Evolutionary conservation across 2,797 vertebrate species (phyloP).

Genomic region (Myotis daubentonii): DNA sequence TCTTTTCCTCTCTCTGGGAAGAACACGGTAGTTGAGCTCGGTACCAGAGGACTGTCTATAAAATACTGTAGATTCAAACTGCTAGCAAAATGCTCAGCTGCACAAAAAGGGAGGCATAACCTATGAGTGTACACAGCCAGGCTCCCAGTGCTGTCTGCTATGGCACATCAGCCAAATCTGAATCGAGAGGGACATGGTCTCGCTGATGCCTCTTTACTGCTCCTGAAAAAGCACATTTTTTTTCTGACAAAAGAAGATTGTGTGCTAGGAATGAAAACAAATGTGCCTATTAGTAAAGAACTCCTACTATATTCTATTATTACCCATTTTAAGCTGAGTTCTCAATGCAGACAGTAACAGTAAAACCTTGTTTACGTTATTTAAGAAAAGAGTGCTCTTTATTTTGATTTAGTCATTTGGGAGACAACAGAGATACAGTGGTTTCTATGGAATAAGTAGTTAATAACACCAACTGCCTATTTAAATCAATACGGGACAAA

Average conservation of each 20-base stretch:
- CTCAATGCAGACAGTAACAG: neutral
- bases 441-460: constrained; percentile 28
- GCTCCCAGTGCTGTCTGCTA: neutral
- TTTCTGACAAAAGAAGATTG: constrained; percentile 18
- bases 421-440: neutral
- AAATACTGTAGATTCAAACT: constrained; percentile 49
- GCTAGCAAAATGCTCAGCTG: constrained; percentile 34
- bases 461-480: constrained; percentile 62
- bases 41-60: constrained; percentile 36
- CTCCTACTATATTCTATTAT: neutral
- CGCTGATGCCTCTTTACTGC: constrained; percentile 27
- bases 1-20: constrained; percentile 33
- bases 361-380: neutral
- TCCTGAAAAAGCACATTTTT: constrained; percentile 53
- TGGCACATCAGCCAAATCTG: constrained; percentile 17
- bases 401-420: constrained; percentile 47
- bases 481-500: constrained; percentile 70
- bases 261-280: constrained; percentile 10
- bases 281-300: neutral
- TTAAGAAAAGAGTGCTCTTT: neutral
- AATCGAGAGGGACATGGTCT: constrained; percentile 49
- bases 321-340: constrained; percentile 2
- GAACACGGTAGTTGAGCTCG: neutral
- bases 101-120: neutral
- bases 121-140: neutral